Percentiles rank a stretch among this genome's conserved stretches.
phyloP scores from a whole-genome alignment of 1,140 invertebrate species.

The Caenorhabditis remanei region DNA sequence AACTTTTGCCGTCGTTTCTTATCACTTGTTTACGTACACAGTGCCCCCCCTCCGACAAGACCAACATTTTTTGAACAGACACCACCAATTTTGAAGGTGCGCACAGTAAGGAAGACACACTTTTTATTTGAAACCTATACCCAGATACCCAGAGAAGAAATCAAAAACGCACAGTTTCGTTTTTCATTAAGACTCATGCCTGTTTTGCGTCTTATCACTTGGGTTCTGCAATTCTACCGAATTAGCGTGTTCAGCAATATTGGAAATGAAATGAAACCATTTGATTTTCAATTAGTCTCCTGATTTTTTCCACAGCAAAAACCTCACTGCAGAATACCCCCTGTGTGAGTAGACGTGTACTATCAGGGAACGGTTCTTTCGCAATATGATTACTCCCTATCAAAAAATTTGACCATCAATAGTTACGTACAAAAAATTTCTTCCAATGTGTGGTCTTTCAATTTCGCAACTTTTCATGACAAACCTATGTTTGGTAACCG shows the following conservation, averaged over 20 bases:
- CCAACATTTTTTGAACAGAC: slow-evolving; percentile 44
- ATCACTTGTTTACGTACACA: slow-evolving; percentile 52
- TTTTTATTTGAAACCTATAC: neutral
- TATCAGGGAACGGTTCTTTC: neutral
- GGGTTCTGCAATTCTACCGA: too few species aligned
- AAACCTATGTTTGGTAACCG: neutral
- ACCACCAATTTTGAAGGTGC: slow-evolving; percentile 23
- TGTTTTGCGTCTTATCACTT: too few species aligned
- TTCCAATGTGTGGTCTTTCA: neutral
- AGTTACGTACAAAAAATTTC: neutral
- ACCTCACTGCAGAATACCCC: too few species aligned
- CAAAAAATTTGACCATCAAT: slow-evolving; percentile 37
- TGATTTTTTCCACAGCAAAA: too few species aligned
- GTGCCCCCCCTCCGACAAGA: slow-evolving; percentile 18
- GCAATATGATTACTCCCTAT: slow-evolving; percentile 1
- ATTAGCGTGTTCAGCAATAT: too few species aligned
- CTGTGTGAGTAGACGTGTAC: too few species aligned
- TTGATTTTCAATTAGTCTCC: too few species aligned
- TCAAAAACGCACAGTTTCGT: too few species aligned
- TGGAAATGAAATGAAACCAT: too few species aligned
- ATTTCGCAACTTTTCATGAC: slow-evolving; percentile 49
- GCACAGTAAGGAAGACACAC: neutral
- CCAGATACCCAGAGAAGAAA: too few species aligned
- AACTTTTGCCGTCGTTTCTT: slow-evolving; percentile 42
- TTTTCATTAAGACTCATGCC: too few species aligned